Evolutionary conservation across 2,888 invertebrate genomes (phyloP), one percentile per base, ranked within the genome.

Genomic region (Lasioglossum vierecki): DNA sequence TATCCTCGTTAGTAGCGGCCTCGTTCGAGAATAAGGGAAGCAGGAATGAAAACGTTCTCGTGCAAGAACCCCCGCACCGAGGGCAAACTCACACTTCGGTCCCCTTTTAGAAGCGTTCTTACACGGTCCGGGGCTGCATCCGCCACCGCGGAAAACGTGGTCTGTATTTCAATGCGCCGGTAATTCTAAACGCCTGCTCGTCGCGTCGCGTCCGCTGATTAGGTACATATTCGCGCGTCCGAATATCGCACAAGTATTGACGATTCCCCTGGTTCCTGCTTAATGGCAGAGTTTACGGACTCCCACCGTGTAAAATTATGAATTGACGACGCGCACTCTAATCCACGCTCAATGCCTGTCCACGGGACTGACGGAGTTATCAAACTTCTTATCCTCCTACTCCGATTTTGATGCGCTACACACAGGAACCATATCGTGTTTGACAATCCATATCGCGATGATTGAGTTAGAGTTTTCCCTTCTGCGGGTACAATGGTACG

Each of bases 91-190:
- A 76, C 75, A 80, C 76, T 80, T 76, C 71, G 26, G 26, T 46
- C 79, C 76, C 76, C 22, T 76, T 80, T 80, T 70, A 76, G 80
- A 75, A 71, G 53, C 49, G 49, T 71, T 77, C 79, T 75, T 57
- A 71, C 76, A 63, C 71, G 72, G 35, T 41, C 68, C 68, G n/a
- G 11, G n/a, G 39, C 66, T 35, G 60, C 60, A 30, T 73, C 41
- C 35, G 41, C 35, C 75, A 39, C 53, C 76, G 44, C 76, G 72
- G 76, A 63, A 30, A 30, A 76, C 75, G 72, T 49, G 46, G 83
- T 35, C 80, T 72, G 83, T 76, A 83, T 79, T 79, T 83, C 79
- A 83, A 83, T 83, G 83, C 75, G 57, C 75, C 66, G 75, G 79
- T 83, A 76, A 83, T 83, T 83, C 83, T 76, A 75, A 83, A 83